These are phyloP conservation scores for Odontamblyopus rebecca DNA, from an alignment of 2,797 vertebrate genomes.

Conservation along the genomic window DNA sequence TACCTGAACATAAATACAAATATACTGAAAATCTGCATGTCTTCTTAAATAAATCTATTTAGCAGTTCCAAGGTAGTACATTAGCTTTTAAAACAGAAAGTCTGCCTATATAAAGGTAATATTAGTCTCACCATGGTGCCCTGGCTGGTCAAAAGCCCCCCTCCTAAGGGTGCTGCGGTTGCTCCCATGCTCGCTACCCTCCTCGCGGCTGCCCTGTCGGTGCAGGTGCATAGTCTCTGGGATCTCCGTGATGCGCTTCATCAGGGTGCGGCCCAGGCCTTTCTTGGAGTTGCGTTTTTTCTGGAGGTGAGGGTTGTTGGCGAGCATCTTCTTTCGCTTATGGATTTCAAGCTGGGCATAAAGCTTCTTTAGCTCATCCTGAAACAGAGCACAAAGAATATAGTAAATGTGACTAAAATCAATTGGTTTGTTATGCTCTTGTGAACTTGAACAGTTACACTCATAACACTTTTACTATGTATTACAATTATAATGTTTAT, in stretches of 20 bases:
- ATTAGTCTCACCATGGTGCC: conserved; percentile 69
- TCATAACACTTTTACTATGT: neutral
- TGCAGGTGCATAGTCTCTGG: conserved; percentile 93
- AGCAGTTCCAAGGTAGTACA: too few relatives aligned
- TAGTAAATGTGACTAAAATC: neutral
- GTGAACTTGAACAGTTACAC: neutral
- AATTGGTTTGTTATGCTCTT: neutral
- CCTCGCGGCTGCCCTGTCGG: conserved; percentile 92
- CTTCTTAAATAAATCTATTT: neutral
- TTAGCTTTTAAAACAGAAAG: neutral
- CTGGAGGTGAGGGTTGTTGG: conserved; percentile 97
- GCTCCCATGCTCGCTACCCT: conserved; percentile 82
- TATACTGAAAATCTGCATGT: neutral
- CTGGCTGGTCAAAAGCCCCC: conserved; percentile 83
- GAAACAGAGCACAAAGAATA: conserved; percentile 9
- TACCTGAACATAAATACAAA: conserved; percentile 42
- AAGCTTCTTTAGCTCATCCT: conserved; percentile 98
- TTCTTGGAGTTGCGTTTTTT: conserved; percentile 99
- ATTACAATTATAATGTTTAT: too few relatives aligned
- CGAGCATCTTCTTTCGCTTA: conserved; percentile 98
- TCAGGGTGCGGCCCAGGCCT: conserved; percentile 93
- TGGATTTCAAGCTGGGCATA: conserved; percentile 96
- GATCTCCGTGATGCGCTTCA: conserved; percentile 96
- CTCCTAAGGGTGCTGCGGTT: conserved; percentile 82
- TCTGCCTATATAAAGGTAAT: neutral